Evolutionary conservation across 2,797 vertebrate species (phyloP), one percentile per base, ranked within the genome.

Genomic region (Darevskia mixta): DNA sequence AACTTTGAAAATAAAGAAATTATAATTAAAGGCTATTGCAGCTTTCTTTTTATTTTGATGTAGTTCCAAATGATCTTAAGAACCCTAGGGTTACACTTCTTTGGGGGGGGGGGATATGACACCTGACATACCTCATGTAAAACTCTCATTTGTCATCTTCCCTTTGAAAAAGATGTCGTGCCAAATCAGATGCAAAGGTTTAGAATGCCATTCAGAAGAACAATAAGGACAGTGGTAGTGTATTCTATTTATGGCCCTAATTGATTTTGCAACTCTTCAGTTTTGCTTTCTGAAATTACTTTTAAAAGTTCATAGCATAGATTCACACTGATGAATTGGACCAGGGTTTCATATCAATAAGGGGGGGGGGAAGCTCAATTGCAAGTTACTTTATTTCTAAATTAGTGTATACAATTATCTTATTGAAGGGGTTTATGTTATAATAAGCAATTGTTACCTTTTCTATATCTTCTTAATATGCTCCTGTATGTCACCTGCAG

Each of bases 401-500:
- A 76, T 91, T 88, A 86, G 85, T 88, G 87, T 78, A 87, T 87
- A 92, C 89, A 86, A 85, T 94, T 61, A 94, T 92, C 88, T 88
- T 90, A 93, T 79, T 90, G 72, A 66, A 85, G 10, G 11, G 29
- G 86, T 83, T 86, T 93, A 92, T 55, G 49, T 92, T 93, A 41
- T 92, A 88, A 72, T 10, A 66, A 90, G 86, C 86, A 87, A 91
- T 92, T 72, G 90, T 77, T 87, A 82, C 89, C 92, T 72, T 93
- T 83, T 85, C 35, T 82, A 87, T 95, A 94, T 89, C 94, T 95
- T 91, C 8, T 67, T 88, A 87, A 25, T 79, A 89, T 79, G 88
- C 84, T n/a, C 20, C 58, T 41, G 83, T 86, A 73, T 90, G 84
- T 91, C 83, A 87, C 67, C 87, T 91, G 90, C 35, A 15, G 61